Conservation (phyloP, 2,888 invertebrate species). For the Myopa tessellatipennis region DNA sequence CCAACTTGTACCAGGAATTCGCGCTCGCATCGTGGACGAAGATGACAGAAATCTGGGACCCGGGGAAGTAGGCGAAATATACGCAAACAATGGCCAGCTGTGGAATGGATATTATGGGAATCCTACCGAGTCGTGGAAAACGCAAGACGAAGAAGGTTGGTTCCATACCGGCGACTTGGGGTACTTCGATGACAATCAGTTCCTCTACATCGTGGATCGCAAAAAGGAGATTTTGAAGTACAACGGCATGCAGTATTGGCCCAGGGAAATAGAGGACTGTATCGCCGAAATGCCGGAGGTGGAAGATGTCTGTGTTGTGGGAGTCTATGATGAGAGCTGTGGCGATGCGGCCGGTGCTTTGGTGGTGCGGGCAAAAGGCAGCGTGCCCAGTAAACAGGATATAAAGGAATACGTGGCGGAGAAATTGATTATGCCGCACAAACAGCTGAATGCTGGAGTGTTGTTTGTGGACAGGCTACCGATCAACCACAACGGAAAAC, state of each 20-base stretch:
- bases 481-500: constrained; percentile 57
- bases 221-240: constrained; percentile 61
- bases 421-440: constrained; percentile 51
- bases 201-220: constrained; percentile 56
- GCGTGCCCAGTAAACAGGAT: constrained; percentile 54
- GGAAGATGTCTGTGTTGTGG: constrained; percentile 43
- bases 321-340: constrained; percentile 49
- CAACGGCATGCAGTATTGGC: constrained; percentile 48
- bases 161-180: constrained; percentile 61
- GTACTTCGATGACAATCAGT: constrained; percentile 58
- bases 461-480: constrained; percentile 55
- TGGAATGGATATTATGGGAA: constrained; percentile 60
- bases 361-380: constrained; percentile 54
- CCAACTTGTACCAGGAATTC: constrained; percentile 45
- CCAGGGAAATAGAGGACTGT: constrained; percentile 41
- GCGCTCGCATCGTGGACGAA: constrained; percentile 54
- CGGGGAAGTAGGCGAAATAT: constrained; percentile 57
- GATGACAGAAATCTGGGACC: constrained; percentile 49
- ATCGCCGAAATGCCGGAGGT: constrained; percentile 41
- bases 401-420: constrained; percentile 53
- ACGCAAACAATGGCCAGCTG: constrained; percentile 44
- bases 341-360: constrained; percentile 61
- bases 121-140: constrained; percentile 48
- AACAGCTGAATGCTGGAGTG: constrained; percentile 57
- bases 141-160: constrained; percentile 55